Conservation (phyloP, 92 coral and sea anemone genomes). For the Montipora capitata region DNA sequence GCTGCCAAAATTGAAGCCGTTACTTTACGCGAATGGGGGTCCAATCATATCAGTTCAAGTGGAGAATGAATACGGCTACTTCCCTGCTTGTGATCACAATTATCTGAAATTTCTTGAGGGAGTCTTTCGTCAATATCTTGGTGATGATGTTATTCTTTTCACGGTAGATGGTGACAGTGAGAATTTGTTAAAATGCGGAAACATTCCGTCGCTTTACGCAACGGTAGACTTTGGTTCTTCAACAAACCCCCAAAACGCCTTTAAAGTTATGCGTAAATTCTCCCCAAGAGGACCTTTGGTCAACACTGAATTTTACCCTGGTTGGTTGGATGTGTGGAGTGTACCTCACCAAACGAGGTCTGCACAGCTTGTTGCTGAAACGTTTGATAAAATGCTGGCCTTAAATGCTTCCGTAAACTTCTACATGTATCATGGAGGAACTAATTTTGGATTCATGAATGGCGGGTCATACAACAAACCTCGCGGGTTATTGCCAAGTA, state of each 20-base stretch:
- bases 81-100: constrained; percentile 84
- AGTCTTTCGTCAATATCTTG: constrained; percentile 86
- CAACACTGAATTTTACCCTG: constrained; percentile 95
- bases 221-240: constrained; percentile 93
- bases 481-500: constrained; percentile 71
- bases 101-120: constrained; percentile 83
- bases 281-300: constrained; percentile 93
- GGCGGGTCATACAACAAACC: constrained; percentile 67
- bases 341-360: constrained; percentile 78
- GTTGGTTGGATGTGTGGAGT: constrained; percentile 97
- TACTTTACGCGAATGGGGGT: constrained; percentile 90
- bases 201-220: constrained; percentile 88
- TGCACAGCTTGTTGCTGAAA: constrained; percentile 68
- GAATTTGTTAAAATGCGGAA: constrained; percentile 78
- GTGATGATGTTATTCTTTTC: constrained; percentile 84
- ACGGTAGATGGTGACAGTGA: constrained; percentile 79
- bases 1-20: constrained; percentile 85
- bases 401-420: constrained; percentile 94
- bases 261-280: constrained; percentile 82
- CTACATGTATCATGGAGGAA: constrained; percentile 97
- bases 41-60: constrained; percentile 95
- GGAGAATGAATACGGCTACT: constrained; percentile 91
- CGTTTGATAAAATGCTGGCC: constrained; percentile 84
- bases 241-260: constrained; percentile 73
- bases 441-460: constrained; percentile 96